Evolutionary conservation across 2,888 invertebrate species (phyloP).

Genomic region (Spodoptera littoralis): DNA sequence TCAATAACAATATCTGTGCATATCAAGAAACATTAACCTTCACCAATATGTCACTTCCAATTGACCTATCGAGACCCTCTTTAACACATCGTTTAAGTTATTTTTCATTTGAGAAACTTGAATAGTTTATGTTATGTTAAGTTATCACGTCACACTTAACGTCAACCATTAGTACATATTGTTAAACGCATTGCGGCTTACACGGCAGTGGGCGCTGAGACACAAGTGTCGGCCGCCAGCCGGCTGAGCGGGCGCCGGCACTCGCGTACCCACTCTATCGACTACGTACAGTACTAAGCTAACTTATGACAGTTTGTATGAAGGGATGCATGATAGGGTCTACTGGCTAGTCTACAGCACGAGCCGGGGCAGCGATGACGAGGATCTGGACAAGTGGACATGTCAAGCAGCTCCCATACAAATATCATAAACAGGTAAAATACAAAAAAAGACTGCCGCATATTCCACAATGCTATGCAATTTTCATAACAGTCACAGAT

Average conservation of each 20-base stretch:
- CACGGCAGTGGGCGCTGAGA: slow-evolving; percentile 73
- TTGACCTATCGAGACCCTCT: slow-evolving; percentile 67
- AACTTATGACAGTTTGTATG: slow-evolving; percentile 66
- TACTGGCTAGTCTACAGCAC: slow-evolving; percentile 77
- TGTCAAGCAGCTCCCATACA: slow-evolving; percentile 74
- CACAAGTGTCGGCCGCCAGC: slow-evolving; percentile 36
- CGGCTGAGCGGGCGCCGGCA: slow-evolving; percentile 30
- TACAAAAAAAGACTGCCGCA: slow-evolving; percentile 81
- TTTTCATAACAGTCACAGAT: slow-evolving; percentile 81
- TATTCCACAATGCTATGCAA: slow-evolving; percentile 87
- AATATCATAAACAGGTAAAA: slow-evolving; percentile 66
- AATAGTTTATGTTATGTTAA: slow-evolving; percentile 44
- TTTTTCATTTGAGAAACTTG: slow-evolving; percentile 56
- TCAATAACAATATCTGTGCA: slow-evolving; percentile 65
- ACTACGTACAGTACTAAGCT: slow-evolving; percentile 53
- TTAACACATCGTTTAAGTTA: slow-evolving; percentile 53
- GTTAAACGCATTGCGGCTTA: slow-evolving; percentile 84
- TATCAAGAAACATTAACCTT: slow-evolving; percentile 66
- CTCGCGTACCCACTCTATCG: slow-evolving; percentile 39
- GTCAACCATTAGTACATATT: slow-evolving; percentile 84
- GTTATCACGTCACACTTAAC: slow-evolving; percentile 62
- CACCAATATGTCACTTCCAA: slow-evolving; percentile 77
- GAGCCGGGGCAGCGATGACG: slow-evolving; percentile 71
- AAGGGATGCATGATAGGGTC: slow-evolving; percentile 80
- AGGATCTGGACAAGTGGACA: slow-evolving; percentile 69